Conservation (phyloP, 2,113 vertebrate species). For the Syngnathus scovelli region DNA sequence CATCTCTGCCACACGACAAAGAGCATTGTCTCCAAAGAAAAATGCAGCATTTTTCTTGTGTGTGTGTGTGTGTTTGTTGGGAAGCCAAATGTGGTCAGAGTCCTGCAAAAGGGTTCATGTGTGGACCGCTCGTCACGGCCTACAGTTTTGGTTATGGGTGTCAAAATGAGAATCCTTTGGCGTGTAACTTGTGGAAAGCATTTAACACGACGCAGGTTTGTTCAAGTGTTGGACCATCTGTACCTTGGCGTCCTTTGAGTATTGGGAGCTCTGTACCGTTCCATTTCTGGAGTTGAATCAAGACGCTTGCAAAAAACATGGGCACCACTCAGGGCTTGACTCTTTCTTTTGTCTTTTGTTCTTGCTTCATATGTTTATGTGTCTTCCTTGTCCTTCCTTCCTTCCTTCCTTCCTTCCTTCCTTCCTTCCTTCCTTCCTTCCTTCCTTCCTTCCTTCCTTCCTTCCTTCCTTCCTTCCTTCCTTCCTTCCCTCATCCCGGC, state of each 20-base stretch:
- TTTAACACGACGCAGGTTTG: neutral
- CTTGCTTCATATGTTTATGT: slow-evolving; percentile 71
- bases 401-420: slow-evolving; percentile 49
- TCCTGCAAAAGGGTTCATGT: neutral
- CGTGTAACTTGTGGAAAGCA: neutral
- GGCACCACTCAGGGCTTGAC: slow-evolving; percentile 40
- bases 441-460: slow-evolving; percentile 49
- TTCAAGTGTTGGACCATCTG: neutral
- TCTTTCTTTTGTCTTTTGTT: slow-evolving; percentile 48
- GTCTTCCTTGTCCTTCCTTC: slow-evolving; percentile 71
- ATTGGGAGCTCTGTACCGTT: rapidly evolving
- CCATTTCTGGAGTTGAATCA: neutral
- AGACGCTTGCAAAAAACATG: slow-evolving; percentile 1
- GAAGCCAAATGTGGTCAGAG: slow-evolving; percentile 21
- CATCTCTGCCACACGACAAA: slow-evolving; percentile 4
- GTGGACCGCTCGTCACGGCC: neutral
- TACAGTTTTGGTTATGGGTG: neutral
- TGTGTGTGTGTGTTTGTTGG: slow-evolving; percentile 37
- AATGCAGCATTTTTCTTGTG: slow-evolving; percentile 35
- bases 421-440: slow-evolving; percentile 64
- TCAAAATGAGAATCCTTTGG: neutral
- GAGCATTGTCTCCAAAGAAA: slow-evolving; percentile 28
- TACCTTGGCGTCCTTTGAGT: too few species aligned
- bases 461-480: slow-evolving; percentile 23
- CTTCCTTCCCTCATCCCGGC: slow-evolving; percentile 41